A percentile compares a stretch with the other conserved stretches of the same genome.
These are phyloP conservation scores for Micromys minutus DNA, from an alignment of 2,113 vertebrate genomes.

Conservation along the genomic window DNA sequence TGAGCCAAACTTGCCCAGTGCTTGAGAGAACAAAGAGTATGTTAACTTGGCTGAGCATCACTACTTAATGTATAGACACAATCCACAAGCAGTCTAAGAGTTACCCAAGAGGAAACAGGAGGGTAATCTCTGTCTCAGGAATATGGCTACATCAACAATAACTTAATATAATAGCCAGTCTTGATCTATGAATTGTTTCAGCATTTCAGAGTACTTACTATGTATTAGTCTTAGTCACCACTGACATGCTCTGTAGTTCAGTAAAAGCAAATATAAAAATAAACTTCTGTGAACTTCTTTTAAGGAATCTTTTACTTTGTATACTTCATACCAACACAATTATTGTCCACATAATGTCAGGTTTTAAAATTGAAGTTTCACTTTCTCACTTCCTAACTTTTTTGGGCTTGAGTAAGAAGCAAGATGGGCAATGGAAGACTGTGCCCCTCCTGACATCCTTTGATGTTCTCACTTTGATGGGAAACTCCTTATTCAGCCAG, in stretches of 20 bases:
- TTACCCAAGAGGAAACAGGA: not conserved
- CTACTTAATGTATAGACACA: not conserved
- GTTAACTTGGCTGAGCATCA: not conserved
- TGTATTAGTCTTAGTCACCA: not conserved
- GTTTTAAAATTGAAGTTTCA: not conserved
- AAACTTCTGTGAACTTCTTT: not conserved
- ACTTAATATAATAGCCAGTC: not conserved
- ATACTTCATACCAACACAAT: not conserved
- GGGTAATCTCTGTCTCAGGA: not conserved
- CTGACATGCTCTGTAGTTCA: not conserved
- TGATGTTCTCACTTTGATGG: not conserved
- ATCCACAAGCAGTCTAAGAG: not conserved
- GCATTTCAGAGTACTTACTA: not conserved
- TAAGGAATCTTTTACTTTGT: not conserved
- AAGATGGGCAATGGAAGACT: not conserved
- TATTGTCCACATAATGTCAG: not conserved
- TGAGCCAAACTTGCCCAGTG: slow-evolving; percentile 1
- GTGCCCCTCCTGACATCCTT: not conserved
- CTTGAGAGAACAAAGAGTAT: slow-evolving; percentile 4
- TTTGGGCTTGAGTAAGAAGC: not conserved
- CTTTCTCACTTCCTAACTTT: not conserved
- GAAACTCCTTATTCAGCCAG: not conserved
- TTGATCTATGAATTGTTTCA: not conserved
- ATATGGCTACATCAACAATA: not conserved
- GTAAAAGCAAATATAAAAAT: not conserved